phyloP scores from a whole-genome alignment of 1,140 invertebrate species.

The Streblospio benedicti region DNA sequence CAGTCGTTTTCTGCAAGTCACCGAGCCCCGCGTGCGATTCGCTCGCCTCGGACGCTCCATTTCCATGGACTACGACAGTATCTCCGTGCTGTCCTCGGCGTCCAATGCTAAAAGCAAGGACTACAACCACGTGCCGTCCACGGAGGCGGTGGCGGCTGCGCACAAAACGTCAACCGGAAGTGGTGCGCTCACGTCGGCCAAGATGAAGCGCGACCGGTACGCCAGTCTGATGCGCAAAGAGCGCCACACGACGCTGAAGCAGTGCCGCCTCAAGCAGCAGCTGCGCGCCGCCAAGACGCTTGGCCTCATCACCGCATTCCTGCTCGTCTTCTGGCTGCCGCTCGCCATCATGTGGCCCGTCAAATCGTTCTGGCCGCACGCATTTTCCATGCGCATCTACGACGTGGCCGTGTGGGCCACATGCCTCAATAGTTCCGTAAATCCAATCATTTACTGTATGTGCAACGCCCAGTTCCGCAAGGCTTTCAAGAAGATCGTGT shows the following conservation, averaged over 20 bases:
- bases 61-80: no score
- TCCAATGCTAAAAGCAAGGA: no score
- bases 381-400: neutral
- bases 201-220: neutral
- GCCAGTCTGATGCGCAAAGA: neutral
- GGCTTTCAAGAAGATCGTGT: neutral
- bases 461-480: neutral
- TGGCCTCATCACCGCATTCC: neutral
- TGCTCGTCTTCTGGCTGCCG: neutral
- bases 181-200: neutral
- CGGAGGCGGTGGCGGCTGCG: neutral
- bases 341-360: neutral
- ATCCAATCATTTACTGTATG: slow-evolving; percentile 1
- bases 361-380: slow-evolving; percentile 1
- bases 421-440: neutral
- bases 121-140: neutral
- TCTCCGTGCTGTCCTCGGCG: no score
- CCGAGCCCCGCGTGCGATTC: no score
- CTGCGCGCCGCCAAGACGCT: neutral
- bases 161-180: neutral
- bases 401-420: slow-evolving; percentile 1
- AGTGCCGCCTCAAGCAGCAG: neutral
- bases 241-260: neutral
- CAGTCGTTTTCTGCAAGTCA: no score
- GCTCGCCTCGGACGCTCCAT: no score